Base-by-base conservation (phyloP, 2,113 vertebrate genomes). In the Istiophorus platypterus region DNA sequence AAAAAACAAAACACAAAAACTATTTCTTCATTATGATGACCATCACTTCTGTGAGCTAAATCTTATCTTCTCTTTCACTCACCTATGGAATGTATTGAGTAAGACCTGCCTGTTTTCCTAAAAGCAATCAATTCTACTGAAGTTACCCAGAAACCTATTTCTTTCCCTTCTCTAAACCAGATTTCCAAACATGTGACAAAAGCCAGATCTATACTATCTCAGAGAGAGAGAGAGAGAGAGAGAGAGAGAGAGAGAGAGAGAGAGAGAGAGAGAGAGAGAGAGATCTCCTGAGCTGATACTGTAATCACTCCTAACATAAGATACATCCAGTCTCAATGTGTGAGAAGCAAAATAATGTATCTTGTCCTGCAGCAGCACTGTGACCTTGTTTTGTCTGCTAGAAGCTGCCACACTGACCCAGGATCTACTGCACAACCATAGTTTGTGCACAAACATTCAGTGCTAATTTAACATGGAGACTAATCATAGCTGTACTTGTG, bases 241-340 rank as follows among this genome's bases (percentile, higher is more conserved):
- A n/a, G n/a, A n/a, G n/a, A n/a, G n/a, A n/a, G n/a, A n/a, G n/a
- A n/a, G n/a, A n/a, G n/a, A n/a, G n/a, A n/a, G n/a, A n/a, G n/a
- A n/a, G n/a, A n/a, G n/a, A n/a, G n/a, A n/a, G n/a, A n/a, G n/a
- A n/a, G n/a, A n/a, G n/a, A n/a, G n/a, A n/a, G n/a, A n/a, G n/a
- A n/a, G n/a, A 54, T 63, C 76, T 66, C 67, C 42, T 15, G 31
- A 64, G 51, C 47, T 57, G 18, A 3, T 49, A 13, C 20, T 52
- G 17, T 62, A 75, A 84, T 74, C 69, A 81, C 37, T 68, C 49
- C 54, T 37, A 74, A 49, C 64, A 71, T 75, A 61, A 81, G 84
- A 72, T 79, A 66, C 72, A 51, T 42, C 49, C 66, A 20, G 62
- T 69, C 51, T 57, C 61, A 15, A 39, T 54, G 52, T 67, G 61